These are phyloP conservation scores for Drosophila repletoides DNA, from an alignment of 1,140 invertebrate genomes.

Conservation along the genomic window DNA sequence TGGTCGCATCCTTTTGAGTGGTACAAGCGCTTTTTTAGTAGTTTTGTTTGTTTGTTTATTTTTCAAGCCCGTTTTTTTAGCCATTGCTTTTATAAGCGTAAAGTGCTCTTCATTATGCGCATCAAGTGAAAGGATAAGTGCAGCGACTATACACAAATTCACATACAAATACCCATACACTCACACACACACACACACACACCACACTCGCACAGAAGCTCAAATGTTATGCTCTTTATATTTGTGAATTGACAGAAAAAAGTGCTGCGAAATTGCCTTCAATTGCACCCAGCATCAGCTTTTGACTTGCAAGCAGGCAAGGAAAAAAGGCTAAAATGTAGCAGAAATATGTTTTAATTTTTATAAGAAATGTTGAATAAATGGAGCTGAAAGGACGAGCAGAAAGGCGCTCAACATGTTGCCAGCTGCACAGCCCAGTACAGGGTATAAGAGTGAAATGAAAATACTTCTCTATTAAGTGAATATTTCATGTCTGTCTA, in stretches of 20 bases:
- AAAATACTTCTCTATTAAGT: too few relatives aligned
- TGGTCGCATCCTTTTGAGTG: too few relatives aligned
- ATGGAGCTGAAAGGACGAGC: background rate
- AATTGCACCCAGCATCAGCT: slow-evolving; percentile 27
- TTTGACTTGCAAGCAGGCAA: background rate
- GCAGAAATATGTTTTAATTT: slow-evolving; percentile 19
- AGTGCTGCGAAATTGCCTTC: slow-evolving; percentile 50
- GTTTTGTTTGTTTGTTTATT: slow-evolving; percentile 46
- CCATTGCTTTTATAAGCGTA: slow-evolving; percentile 77
- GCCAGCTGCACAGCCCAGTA: too few relatives aligned
- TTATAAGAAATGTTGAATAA: slow-evolving; percentile 5
- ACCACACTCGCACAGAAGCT: slow-evolving; percentile 1
- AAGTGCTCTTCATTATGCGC: slow-evolving; percentile 81
- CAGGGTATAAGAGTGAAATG: too few relatives aligned
- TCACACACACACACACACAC: slow-evolving; percentile 17
- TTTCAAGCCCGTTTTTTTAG: slow-evolving; percentile 67
- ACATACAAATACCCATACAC: slow-evolving; percentile 13
- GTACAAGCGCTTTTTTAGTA: slow-evolving; percentile 23
- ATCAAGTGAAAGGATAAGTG: slow-evolving; percentile 77
- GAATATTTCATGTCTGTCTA: too few relatives aligned
- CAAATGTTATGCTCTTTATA: slow-evolving; percentile 56
- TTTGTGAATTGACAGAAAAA: slow-evolving; percentile 45
- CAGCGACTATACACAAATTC: slow-evolving; percentile 42
- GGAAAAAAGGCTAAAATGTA: slow-evolving; percentile 17
- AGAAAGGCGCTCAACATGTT: too few relatives aligned